phyloP scores from a whole-genome alignment of 2,113 vertebrate species.

The Albula goreensis region DNA sequence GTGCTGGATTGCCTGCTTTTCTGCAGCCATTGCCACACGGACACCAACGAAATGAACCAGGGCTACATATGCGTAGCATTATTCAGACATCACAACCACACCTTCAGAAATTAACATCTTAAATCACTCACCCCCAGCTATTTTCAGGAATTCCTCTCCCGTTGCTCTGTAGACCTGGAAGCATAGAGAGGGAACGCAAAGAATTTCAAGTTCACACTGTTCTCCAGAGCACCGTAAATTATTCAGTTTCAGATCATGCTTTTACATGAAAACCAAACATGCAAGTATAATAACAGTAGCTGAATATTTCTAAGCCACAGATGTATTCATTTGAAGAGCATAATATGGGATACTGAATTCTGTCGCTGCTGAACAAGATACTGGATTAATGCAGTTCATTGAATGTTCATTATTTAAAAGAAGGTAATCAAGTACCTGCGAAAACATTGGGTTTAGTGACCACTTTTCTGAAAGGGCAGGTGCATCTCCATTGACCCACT shows the following conservation, averaged over 20 bases:
- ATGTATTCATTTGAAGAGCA: background rate
- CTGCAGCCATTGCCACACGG: too few relatives aligned
- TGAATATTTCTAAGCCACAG: background rate
- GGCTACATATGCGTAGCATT: background rate
- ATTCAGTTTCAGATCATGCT: too few relatives aligned
- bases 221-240: too few relatives aligned
- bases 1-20: background rate
- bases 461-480: background rate
- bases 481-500: too few relatives aligned
- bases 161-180: constrained; percentile 92
- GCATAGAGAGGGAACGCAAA: background rate
- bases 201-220: constrained; percentile 15
- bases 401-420: background rate
- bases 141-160: constrained; percentile 95
- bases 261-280: too few relatives aligned
- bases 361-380: background rate
- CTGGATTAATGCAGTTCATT: background rate
- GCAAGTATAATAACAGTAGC: too few relatives aligned
- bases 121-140: constrained; percentile 88
- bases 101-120: background rate
- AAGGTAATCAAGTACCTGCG: background rate
- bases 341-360: background rate
- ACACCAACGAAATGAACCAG: too few relatives aligned
- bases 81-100: constrained; percentile 22
- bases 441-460: background rate